Evolutionary conservation across 2,113 vertebrate species (phyloP).

Genomic region (Clarias gariepinus): DNA sequence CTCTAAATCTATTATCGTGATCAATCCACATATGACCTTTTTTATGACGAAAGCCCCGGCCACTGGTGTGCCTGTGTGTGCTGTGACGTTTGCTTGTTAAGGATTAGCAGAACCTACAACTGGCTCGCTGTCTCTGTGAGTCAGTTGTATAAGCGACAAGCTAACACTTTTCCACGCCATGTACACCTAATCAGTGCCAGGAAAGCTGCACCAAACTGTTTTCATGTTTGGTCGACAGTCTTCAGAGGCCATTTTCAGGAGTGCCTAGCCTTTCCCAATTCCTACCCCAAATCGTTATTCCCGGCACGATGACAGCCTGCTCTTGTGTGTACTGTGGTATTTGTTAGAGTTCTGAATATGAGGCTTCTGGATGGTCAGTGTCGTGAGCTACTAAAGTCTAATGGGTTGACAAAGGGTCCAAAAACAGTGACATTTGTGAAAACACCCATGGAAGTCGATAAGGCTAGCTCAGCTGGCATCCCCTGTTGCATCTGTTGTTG

Average conservation of each 20-base stretch:
- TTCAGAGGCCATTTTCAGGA: conserved; percentile 46
- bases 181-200: conserved; percentile 44
- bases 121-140: conserved; percentile 44
- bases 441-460: conserved; percentile 74
- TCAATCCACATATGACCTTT: conserved; percentile 54
- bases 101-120: conserved; percentile 36
- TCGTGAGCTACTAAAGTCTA: conserved; percentile 58
- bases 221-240: conserved; percentile 41
- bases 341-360: conserved; percentile 67
- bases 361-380: conserved; percentile 50
- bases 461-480: conserved; percentile 86
- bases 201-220: conserved; percentile 49
- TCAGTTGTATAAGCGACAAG: conserved; percentile 37
- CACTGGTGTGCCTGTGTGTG: conserved; percentile 35
- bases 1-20: conserved; percentile 66
- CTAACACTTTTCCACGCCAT: conserved; percentile 53
- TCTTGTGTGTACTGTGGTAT: conserved; percentile 70
- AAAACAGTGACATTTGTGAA: conserved; percentile 45
- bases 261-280: conserved; percentile 51
- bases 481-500: conserved; percentile 60
- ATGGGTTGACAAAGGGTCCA: conserved; percentile 59
- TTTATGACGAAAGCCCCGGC: conserved; percentile 49
- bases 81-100: conserved; percentile 53
- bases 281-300: conserved; percentile 60
- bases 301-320: conserved; percentile 71